Evolutionary conservation across 1,140 invertebrate species (phyloP), one percentile per base, ranked within the genome.

Genomic region (Lutraria rhynchaena): DNA sequence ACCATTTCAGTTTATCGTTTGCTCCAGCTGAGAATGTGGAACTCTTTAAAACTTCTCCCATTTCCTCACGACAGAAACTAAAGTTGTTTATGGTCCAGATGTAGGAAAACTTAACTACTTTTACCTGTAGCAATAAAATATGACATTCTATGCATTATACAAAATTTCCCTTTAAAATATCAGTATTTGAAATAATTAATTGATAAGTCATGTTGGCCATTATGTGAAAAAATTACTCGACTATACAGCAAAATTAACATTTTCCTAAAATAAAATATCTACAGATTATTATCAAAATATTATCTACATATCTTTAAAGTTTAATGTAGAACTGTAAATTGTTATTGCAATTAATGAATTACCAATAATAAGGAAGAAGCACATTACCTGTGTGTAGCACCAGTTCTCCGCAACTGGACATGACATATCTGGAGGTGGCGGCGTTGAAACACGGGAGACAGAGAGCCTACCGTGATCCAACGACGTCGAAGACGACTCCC

Each of bases 41-140:
- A 93, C 98, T 99, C 94, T 99, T 99, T 89, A 99, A 95, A 81
- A 99, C 98, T 94, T 99, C 98, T 86, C 98, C 98, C 98, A 99
- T 99, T 94, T 99, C 98, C 94, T 99, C 98, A 84, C 92, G 85
- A 87, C 92, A 93, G 94, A 99, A 99, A 94, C 98, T 99, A 94
- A 99, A 99, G 95, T 99, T 99, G 93, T 99, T 99, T 94, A 99
- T 99, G 90, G 98, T 99, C 99, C 99, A 99, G 97, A 99, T 99
- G 93, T 99, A 99, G 93, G 97, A 98, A 94, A 99, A 99, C 94
- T 99, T 99, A 80, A 99, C 98, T 93, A 99, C 98, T 96, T 99
- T 99, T 88, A 99, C 98, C 98, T 99, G 95, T 37, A 84, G 15
- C 37, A 41, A n/a, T n/a, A n/a, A n/a, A n/a, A n/a, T n/a, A n/a